These are phyloP conservation scores for Boloria selene DNA, from an alignment of 2,888 invertebrate genomes.

Conservation along the genomic window DNA sequence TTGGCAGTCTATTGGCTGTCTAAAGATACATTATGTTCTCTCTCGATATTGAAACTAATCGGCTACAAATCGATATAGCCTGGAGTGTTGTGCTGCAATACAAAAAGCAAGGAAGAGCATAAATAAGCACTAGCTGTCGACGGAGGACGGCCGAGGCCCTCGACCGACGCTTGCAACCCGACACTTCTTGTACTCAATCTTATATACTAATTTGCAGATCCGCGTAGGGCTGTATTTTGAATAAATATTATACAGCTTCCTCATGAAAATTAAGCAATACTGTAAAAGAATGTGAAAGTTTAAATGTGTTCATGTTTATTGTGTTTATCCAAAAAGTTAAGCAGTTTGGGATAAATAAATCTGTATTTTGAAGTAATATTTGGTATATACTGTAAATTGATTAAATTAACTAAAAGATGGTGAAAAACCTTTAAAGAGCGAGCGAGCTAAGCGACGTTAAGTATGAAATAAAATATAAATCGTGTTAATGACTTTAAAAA, in stretches of 20 bases:
- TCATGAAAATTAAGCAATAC: too few relatives aligned
- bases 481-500: too few relatives aligned
- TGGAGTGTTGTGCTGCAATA: constrained; percentile 42
- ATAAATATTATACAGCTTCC: background rate
- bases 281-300: too few relatives aligned
- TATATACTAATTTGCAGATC: constrained; percentile 70
- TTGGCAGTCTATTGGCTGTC: constrained; percentile 25
- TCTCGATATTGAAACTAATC: constrained; percentile 35
- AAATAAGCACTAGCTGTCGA: constrained; percentile 47
- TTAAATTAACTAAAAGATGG: too few relatives aligned
- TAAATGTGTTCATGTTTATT: too few relatives aligned
- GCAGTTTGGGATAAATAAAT: too few relatives aligned
- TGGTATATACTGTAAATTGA: too few relatives aligned
- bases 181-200: constrained; percentile 75
- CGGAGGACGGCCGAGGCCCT: constrained; percentile 59
- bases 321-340: too few relatives aligned
- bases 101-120: constrained; percentile 43
- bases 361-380: too few relatives aligned
- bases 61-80: constrained; percentile 38
- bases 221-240: constrained; percentile 54
- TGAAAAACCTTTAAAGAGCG: too few relatives aligned
- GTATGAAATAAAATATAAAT: too few relatives aligned
- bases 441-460: too few relatives aligned
- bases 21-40: constrained; percentile 34
- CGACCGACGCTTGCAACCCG: constrained; percentile 62